Conservation (phyloP, 1,140 invertebrate genomes). For the Adoxophyes honmai region DNA sequence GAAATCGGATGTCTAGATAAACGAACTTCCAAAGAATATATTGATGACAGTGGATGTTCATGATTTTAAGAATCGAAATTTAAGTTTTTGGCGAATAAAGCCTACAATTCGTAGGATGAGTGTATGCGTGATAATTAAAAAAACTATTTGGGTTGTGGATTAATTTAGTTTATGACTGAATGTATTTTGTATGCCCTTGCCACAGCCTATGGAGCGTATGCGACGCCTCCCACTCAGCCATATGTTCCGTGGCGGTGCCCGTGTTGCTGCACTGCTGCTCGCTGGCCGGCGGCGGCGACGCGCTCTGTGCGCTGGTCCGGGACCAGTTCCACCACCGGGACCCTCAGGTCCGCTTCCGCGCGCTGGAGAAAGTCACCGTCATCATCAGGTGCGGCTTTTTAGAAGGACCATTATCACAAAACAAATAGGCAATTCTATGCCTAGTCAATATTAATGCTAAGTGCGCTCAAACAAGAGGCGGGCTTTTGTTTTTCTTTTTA, state of each 20-base stretch:
- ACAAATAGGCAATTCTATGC: too few species aligned
- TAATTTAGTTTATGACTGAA: too few species aligned
- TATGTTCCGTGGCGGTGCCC: slow-evolving; percentile 92
- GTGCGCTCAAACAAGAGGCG: too few species aligned
- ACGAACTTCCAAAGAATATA: too few species aligned
- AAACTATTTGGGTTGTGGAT: too few species aligned
- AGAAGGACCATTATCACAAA: neutral
- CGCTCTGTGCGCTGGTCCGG: slow-evolving; percentile 96
- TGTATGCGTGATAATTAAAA: neutral
- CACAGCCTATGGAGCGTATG: slow-evolving; percentile 94
- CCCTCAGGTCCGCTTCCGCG: slow-evolving; percentile 93
- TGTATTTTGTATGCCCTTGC: slow-evolving; percentile 29
- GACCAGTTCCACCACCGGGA: slow-evolving; percentile 94
- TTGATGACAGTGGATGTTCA: too few species aligned
- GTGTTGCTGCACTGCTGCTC: slow-evolving; percentile 96
- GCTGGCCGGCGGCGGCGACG: slow-evolving; percentile 92
- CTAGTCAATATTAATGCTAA: too few species aligned
- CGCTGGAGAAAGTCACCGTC: slow-evolving; percentile 95
- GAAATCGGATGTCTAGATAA: too few species aligned
- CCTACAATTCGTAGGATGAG: too few species aligned
- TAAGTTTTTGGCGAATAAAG: too few species aligned
- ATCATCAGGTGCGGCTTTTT: slow-evolving; percentile 81
- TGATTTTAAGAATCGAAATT: too few species aligned
- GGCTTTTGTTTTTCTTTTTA: too few species aligned
- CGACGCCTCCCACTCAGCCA: slow-evolving; percentile 94